Evolutionary conservation across 2,888 invertebrate genomes (phyloP), one percentile per base, ranked within the genome.

Genomic region (Meghimatium bilineatum): DNA sequence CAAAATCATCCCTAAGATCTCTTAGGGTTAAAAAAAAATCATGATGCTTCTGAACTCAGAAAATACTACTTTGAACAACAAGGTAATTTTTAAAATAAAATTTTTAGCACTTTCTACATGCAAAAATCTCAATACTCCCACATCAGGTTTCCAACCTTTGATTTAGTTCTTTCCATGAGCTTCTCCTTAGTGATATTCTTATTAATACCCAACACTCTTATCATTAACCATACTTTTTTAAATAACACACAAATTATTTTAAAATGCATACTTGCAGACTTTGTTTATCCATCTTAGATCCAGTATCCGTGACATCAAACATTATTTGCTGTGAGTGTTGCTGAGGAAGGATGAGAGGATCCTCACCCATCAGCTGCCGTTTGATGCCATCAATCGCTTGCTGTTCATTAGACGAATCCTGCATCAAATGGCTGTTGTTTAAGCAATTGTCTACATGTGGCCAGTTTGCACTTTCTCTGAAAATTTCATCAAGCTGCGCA

Each of bases 301-400:
- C 44, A 36, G 5, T 66, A 6, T 77, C 83, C 34, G 49, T 52
- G 12, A 14, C 23, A 1, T 72, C 78, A n/a, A 20, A 34, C 49
- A 56, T 23, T 20, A 29, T 44, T 29, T 52, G 66, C 26, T 76
- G 77, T n/a, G 63, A 52, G 29, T 44, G 66, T 14, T 81, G 69
- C 14, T 49, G 79, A 26, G 32, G 20, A 1, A 34, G 17, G 6
- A 77, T 36, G 6, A 80, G 69, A 32, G 90, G 89, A 82, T 93
- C 92, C 38, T 92, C 92, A 82, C 96, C 96, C 97, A 98, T 98
- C 91, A 98, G 95, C 90, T 96, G 96, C 93, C 97, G 96, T 92
- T 97, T 97, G 91, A 98, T 98, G 76, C 96, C 97, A 92, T 96
- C 97, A 87, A 98, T 98, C 87, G 96, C 97, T 94, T 96, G 95